phyloP scores from a whole-genome alignment of 2,113 vertebrate species.

The Myotis davidii region DNA sequence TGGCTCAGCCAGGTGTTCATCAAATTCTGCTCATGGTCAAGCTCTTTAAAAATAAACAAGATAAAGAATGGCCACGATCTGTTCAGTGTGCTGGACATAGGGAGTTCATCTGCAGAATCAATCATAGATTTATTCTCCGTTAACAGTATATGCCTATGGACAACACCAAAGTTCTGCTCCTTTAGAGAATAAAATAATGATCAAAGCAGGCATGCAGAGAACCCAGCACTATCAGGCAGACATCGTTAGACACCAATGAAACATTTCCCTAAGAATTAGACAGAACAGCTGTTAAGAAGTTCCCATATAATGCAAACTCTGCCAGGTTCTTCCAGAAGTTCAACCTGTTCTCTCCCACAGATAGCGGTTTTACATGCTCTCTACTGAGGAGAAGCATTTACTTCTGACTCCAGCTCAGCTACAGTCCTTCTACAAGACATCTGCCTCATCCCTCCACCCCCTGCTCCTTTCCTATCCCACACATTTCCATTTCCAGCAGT shows the following conservation, averaged over 20 bases:
- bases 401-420: background rate
- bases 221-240: background rate
- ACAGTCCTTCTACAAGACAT: background rate
- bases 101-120: background rate
- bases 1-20: background rate
- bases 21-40: background rate
- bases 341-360: background rate
- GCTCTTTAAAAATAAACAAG: background rate
- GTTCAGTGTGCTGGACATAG: background rate
- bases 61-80: background rate
- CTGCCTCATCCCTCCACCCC: background rate
- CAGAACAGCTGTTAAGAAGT: background rate
- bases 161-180: background rate
- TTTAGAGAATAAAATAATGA: background rate
- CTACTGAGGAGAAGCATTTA: background rate
- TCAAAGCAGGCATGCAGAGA: background rate
- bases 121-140: background rate
- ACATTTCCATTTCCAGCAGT: background rate
- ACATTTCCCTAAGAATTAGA: background rate
- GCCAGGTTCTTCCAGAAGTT: background rate
- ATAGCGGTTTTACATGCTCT: background rate
- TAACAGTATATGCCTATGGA: background rate
- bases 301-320: background rate
- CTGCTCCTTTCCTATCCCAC: background rate
- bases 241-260: background rate